Base-by-base conservation (phyloP, 1,140 invertebrate genomes). In the Theocolax elegans region DNA sequence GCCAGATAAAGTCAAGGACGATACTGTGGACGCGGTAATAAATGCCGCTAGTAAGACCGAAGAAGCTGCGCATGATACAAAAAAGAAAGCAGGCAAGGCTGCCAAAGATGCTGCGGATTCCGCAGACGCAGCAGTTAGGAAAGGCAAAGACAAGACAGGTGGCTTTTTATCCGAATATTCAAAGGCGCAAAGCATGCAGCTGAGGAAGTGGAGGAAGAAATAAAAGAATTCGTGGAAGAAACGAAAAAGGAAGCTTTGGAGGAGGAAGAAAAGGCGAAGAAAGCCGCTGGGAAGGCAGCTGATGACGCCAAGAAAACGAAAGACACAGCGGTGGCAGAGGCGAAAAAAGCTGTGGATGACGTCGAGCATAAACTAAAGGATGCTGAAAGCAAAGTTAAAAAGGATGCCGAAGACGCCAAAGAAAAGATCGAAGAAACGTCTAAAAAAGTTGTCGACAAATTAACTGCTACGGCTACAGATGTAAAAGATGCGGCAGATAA, bases 101-200 rank as follows among this genome's bases (percentile, higher is more conserved):
- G 23, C n/a, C 0, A 72, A 72, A 6, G 27, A 68, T 2, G 60
- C 35, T 0, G 35, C 44, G 17, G 59, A 71, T 44, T 76, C 65
- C 51, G 46, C 56, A 6, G 71, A 19, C 1, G 60, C 68, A 27
- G 72, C 73, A 29, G 8, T 72, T 0, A 77, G 80, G 19, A 73
- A 70, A 46, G 58, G 68, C 0, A 81, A 82, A 17, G 81, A 81
- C 0, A 84, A 82, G 65, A 44, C 31, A 0, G 53, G 67, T 21
- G 49, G 67, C 8, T 62, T 69, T 19, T 31, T 69, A 1, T 69
- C 67, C 13, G 67, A 3, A 63, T 51, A 0, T 63, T 62, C 10
- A 70, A 80, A 54, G 76, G 80, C 29, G 78, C 80, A 19, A 83
- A 85, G 68, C 74, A 79, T 31, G 71, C 73, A 6, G 76, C 77